These are phyloP conservation scores for Ecdyonurus torrentis DNA, from an alignment of 2,888 invertebrate genomes.

Conservation along the genomic window DNA sequence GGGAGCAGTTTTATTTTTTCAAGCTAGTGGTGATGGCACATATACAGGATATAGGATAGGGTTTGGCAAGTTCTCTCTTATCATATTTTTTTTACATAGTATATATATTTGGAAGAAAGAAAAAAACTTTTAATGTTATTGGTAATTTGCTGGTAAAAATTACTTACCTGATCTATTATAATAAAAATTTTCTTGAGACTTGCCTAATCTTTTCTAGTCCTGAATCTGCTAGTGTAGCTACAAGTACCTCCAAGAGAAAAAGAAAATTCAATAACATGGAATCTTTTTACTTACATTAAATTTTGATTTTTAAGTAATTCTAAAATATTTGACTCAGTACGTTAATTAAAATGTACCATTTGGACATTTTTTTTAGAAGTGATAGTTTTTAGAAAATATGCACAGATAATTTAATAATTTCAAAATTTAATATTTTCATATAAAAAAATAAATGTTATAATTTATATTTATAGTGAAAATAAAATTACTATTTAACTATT, in stretches of 20 bases:
- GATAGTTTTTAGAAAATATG: background rate
- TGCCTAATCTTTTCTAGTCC: background rate
- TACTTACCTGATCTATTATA: too few relatives aligned
- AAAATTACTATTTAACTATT: background rate
- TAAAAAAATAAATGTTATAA: background rate
- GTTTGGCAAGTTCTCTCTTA: background rate
- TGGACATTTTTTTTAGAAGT: constrained; percentile 1
- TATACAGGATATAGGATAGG: background rate
- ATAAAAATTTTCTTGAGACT: background rate
- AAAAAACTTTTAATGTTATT: too few relatives aligned
- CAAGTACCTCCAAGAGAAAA: background rate
- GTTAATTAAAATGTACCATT: background rate
- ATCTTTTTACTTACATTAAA: too few relatives aligned
- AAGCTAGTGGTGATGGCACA: background rate
- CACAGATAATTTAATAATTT: background rate
- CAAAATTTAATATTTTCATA: constrained; percentile 2
- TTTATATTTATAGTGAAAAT: background rate
- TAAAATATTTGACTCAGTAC: background rate
- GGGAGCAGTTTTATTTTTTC: background rate
- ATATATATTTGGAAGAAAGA: too few relatives aligned
- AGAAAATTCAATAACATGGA: background rate
- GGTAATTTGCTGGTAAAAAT: too few relatives aligned
- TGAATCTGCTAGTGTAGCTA: background rate
- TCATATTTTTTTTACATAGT: too few relatives aligned
- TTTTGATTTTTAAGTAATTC: background rate